Conservation (phyloP, 2,113 vertebrate species). For the Brevimyrus niger region DNA sequence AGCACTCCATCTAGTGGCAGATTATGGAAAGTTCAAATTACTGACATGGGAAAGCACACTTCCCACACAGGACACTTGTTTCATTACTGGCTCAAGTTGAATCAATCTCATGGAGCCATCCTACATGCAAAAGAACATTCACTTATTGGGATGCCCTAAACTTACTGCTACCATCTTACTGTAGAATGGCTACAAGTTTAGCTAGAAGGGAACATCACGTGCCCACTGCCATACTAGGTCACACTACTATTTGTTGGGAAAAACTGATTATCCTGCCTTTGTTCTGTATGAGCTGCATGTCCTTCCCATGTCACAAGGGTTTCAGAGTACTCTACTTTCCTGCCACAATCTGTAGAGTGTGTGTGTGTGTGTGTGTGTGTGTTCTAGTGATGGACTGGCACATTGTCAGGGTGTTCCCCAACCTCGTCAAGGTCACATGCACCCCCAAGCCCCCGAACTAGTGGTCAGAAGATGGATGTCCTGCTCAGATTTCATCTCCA, state of each 20-base stretch:
- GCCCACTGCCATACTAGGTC: background rate
- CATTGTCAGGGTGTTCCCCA: background rate
- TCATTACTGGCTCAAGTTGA: background rate
- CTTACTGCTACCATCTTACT: background rate
- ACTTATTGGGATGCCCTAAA: background rate
- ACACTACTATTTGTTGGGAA: background rate
- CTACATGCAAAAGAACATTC: background rate
- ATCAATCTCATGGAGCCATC: background rate
- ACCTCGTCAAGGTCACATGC: background rate
- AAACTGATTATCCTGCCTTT: background rate
- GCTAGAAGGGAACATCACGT: background rate
- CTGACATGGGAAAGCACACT: background rate
- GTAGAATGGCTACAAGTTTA: background rate
- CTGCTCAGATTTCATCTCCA: background rate
- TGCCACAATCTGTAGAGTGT: background rate
- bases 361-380: background rate
- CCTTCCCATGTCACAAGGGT: background rate
- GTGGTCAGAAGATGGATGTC: background rate
- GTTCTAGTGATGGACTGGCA: background rate
- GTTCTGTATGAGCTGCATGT: background rate
- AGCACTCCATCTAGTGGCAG: constrained; percentile 26
- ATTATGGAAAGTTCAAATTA: constrained; percentile 30
- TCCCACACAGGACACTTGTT: background rate
- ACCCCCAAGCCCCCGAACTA: background rate
- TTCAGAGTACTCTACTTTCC: background rate